These are phyloP conservation scores for Orestias chungarensis DNA, from an alignment of 2,797 vertebrate genomes.

Conservation along the genomic window DNA sequence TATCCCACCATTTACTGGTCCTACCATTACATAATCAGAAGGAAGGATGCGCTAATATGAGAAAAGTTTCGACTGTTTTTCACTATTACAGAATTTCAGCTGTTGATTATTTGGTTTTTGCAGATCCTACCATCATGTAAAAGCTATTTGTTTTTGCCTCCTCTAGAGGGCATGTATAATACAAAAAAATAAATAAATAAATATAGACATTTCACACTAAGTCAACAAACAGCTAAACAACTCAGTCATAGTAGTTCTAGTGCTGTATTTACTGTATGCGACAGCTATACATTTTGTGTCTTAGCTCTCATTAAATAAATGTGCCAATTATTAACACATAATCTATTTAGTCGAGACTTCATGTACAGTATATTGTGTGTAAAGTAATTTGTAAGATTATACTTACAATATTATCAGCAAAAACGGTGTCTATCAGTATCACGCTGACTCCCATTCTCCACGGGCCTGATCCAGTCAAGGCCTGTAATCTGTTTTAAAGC, in stretches of 20 bases:
- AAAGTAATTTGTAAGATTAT: conserved; percentile 88
- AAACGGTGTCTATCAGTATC: conserved; percentile 86
- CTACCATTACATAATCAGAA: conserved; percentile 58
- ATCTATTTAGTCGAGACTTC: conserved; percentile 88
- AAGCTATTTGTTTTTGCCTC: conserved; percentile 70
- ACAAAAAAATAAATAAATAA: conserved; percentile 51
- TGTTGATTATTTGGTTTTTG: conserved; percentile 58
- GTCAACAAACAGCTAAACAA: conserved; percentile 77
- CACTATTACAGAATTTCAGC: conserved; percentile 37
- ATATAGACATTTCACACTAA: conserved; percentile 79
- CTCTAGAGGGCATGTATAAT: conserved; percentile 68
- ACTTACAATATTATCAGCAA: conserved; percentile 80
- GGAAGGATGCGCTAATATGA: conserved; percentile 42
- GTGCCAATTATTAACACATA: conserved; percentile 97
- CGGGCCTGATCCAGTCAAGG: conserved; percentile 43
- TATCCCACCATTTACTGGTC: conserved; percentile 47
- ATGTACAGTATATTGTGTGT: conserved; percentile 92
- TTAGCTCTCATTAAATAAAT: conserved; percentile 88
- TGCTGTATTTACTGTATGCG: conserved; percentile 88
- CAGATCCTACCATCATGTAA: conserved; percentile 57
- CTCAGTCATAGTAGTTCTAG: conserved; percentile 81
- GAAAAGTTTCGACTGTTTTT: conserved; percentile 55
- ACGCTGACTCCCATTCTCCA: conserved; percentile 72
- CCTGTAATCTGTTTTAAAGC: conserved; percentile 57
- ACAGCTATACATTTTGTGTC: conserved; percentile 83